Evolutionary conservation across 2,888 invertebrate genomes (phyloP).

Genomic region (Phortica okadai): DNA sequence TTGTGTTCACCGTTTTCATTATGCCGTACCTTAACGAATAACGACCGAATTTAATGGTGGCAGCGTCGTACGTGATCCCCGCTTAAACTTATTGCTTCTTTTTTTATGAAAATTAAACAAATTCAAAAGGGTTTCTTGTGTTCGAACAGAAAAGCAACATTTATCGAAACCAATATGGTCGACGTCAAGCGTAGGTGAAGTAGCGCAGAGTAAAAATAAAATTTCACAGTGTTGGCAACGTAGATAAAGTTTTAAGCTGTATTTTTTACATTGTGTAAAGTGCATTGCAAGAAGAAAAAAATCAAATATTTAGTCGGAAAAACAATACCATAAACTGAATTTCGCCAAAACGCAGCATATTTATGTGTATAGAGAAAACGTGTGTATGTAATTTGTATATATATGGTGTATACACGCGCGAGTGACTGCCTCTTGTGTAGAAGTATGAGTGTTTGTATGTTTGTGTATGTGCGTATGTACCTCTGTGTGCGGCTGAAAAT

Average conservation of each 20-base stretch:
- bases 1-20: conserved; percentile 24
- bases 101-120: conserved; percentile 4
- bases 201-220: neutral
- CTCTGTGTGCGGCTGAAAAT: conserved; percentile 59
- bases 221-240: neutral
- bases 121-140: neutral
- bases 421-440: conserved; percentile 34
- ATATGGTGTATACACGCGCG: conserved; percentile 46
- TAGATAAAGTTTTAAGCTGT: conserved; percentile 4
- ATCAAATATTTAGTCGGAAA: conserved; percentile 15
- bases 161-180: conserved; percentile 6
- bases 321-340: conserved; percentile 31
- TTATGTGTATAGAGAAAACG: conserved; percentile 26
- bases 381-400: conserved; percentile 34
- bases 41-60: neutral
- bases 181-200: conserved; percentile 11
- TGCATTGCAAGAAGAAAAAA: conserved; percentile 6
- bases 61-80: conserved; percentile 22
- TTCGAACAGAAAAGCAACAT: neutral
- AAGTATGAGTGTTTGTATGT: conserved; percentile 31
- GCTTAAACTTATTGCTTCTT: conserved; percentile 20
- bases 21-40: neutral
- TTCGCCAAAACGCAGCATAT: conserved; percentile 46
- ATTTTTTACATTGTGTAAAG: neutral
- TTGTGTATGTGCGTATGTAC: conserved; percentile 42